Conservation (phyloP, 2,113 vertebrate genomes). For the Brachyistius frenatus region DNA sequence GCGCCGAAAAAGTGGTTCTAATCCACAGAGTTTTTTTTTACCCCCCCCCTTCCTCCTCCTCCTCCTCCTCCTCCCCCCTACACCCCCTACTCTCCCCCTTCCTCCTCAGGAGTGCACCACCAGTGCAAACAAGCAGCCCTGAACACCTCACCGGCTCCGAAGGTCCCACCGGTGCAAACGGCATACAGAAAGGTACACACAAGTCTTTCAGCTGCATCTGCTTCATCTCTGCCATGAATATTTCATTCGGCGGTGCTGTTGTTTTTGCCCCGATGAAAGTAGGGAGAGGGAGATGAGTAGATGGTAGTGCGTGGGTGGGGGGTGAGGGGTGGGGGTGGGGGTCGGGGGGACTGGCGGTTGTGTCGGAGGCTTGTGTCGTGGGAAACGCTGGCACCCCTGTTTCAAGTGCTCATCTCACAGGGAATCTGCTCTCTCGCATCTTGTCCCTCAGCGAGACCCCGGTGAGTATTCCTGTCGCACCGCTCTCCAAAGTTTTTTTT, state of each 20-base stretch:
- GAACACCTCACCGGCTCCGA: constrained; percentile 69
- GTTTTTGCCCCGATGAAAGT: constrained; percentile 78
- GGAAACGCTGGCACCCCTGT: constrained; percentile 49
- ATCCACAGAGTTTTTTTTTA: constrained; percentile 31
- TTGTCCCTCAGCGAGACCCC: constrained; percentile 63
- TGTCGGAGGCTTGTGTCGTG: constrained; percentile 23
- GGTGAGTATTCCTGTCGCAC: constrained; percentile 56
- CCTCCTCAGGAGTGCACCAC: constrained; percentile 67
- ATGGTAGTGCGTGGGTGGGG: constrained; percentile 7
- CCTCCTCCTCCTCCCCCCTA: constrained; percentile 23
- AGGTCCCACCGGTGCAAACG: constrained; percentile 68
- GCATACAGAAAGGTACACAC: constrained; percentile 79
- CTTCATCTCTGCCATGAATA: constrained; percentile 79
- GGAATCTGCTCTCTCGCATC: constrained; percentile 67
- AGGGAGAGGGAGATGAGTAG: constrained; percentile 27
- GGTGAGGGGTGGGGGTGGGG: constrained; percentile 3
- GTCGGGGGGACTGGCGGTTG: neutral
- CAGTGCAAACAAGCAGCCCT: constrained; percentile 66
- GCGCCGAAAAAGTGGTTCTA: constrained; percentile 17
- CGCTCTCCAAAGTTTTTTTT: constrained; percentile 71
- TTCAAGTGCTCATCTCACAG: constrained; percentile 63
- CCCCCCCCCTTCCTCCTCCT: too few species aligned
- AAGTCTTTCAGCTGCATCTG: constrained; percentile 61
- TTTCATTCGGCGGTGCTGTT: constrained; percentile 72
- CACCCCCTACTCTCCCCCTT: constrained; percentile 50